phyloP scores from a whole-genome alignment of 1,140 invertebrate species.

The Lordiphosa stackelbergi region DNA sequence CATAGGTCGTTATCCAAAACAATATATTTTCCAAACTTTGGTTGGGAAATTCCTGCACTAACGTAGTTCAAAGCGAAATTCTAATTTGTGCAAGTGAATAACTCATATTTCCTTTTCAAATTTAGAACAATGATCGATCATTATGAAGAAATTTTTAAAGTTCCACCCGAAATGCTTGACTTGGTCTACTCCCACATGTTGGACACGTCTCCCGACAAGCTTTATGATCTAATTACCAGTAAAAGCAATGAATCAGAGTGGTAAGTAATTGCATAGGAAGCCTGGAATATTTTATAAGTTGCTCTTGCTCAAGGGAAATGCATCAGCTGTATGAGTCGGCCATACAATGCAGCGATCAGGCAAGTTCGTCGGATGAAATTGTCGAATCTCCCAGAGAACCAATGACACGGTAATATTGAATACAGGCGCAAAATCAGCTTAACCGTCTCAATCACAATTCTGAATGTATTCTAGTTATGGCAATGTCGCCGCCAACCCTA shows the following conservation, averaged over 20 bases:
- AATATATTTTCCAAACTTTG: too few species aligned
- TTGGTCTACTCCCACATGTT: conserved; percentile 91
- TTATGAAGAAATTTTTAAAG: conserved; percentile 85
- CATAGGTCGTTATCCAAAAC: too few species aligned
- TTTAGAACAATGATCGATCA: conserved; percentile 87
- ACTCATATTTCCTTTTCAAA: conserved; percentile 3
- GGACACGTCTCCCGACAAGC: conserved; percentile 87
- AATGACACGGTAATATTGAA: conserved; percentile 5
- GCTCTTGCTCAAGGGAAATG: conserved; percentile 76
- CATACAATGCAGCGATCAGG: conserved; percentile 81
- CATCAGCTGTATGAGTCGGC: conserved; percentile 83
- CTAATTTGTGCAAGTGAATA: not conserved
- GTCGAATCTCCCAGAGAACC: conserved; percentile 3
- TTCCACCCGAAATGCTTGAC: conserved; percentile 88
- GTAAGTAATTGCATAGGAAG: conserved; percentile 18
- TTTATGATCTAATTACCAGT: conserved; percentile 77
- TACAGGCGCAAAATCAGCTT: not conserved
- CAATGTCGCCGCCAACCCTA: not conserved
- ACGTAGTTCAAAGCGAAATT: too few species aligned
- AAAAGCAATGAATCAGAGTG: conserved; percentile 24
- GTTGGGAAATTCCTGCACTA: too few species aligned
- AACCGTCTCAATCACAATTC: not conserved
- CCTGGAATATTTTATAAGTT: not conserved
- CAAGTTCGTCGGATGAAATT: conserved; percentile 8
- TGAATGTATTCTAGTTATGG: conserved; percentile 1